Base-by-base conservation (phyloP, 2,888 invertebrate species). In the Caenorhabditis sp. region DNA sequence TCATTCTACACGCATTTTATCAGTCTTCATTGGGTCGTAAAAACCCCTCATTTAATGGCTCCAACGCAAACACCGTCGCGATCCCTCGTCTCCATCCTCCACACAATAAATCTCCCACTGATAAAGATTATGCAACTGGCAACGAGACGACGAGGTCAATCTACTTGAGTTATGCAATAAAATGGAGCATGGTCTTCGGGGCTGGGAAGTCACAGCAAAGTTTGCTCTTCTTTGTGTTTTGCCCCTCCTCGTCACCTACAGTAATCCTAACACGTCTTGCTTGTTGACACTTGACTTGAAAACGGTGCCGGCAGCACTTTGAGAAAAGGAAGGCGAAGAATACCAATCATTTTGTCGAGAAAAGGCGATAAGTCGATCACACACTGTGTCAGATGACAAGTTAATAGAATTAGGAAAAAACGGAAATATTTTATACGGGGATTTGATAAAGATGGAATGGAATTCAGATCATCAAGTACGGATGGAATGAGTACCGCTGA, bases 1-100 rank as follows among this genome's bases (percentile, higher is more conserved):
- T 35, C 61, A 61, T 26, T 22, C 31, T 10, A 38, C 24, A 68
- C 54, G 49, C 24, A 26, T 51, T 66, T 68, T 68, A 68, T 68
- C 68, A 68, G 54, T 38, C 31, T 24, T 28, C 51, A n/a, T 1
- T 7, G 0, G 19, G 6, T 5, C 49, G 19, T n/a, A 49, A n/a
- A 44, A 12, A 56, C 54, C 64, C 64, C 56, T 54, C 64, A 74
- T 56, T 75, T 76, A 68, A 76, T 76, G 68, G 75, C 63, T 74
- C n/a, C n/a, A n/a, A n/a, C 56, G 58, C 75, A 75, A 66, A 76
- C 75, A 75, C 22, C 19, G n/a, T 26, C 24, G 16, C 44, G 38
- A 16, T 24, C 38, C 38, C 31, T 8, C 14, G 38, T 26, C 35
- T 14, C 31, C n/a, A 38, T 24, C 47, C 66, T 47, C 35, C 19